These are phyloP conservation scores for Kryphioiulus occultus DNA, from an alignment of 2,888 invertebrate species.

Conservation along the genomic window DNA sequence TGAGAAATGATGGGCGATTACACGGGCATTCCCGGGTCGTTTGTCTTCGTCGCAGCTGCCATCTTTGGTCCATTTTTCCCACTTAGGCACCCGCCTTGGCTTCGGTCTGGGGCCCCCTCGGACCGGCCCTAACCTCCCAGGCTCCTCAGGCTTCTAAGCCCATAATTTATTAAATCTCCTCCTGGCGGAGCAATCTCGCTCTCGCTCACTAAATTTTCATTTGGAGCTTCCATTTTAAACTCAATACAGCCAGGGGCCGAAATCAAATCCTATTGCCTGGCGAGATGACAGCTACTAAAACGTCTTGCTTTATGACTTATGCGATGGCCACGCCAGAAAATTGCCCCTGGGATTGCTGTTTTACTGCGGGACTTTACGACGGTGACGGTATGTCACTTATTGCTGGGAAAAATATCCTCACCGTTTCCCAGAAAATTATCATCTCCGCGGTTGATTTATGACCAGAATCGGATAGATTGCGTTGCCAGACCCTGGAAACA, in stretches of 20 bases:
- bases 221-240: background rate
- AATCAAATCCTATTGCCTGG: background rate
- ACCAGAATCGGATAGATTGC: background rate
- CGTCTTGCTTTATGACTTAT: background rate
- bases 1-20: constrained; percentile 10
- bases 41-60: constrained; percentile 2
- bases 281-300: background rate
- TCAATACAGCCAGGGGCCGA: background rate
- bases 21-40: background rate
- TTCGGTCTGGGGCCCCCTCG: background rate
- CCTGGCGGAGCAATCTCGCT: constrained; percentile 12
- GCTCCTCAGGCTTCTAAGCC: background rate
- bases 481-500: background rate
- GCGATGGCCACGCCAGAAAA: background rate
- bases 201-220: constrained; percentile 3
- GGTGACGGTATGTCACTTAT: constrained; percentile 11
- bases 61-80: constrained; percentile 26
- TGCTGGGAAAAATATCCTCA: background rate
- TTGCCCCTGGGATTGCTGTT: constrained; percentile 1
- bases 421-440: background rate
- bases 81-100: background rate
- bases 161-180: constrained; percentile 12
- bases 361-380: background rate
- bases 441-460: background rate
- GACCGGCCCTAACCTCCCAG: background rate